These are phyloP conservation scores for Umimayanthus chanpuru DNA, from an alignment of 92 coral and sea anemone species.

Conservation along the genomic window DNA sequence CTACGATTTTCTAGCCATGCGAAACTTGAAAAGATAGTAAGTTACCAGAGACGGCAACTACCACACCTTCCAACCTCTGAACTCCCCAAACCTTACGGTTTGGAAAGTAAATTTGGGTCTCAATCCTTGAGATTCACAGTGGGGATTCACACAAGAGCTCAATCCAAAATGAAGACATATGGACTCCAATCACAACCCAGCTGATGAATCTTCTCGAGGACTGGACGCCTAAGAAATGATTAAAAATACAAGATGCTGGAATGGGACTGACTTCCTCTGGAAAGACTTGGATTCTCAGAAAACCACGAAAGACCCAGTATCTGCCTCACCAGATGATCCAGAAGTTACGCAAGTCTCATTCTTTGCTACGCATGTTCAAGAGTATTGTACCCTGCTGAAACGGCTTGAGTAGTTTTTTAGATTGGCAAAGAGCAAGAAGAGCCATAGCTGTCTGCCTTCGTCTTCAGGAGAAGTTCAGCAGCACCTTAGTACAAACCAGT, in stretches of 20 bases:
- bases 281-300: background rate
- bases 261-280: slow-evolving; percentile 26
- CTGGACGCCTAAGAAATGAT: background rate
- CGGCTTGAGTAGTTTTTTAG: slow-evolving; percentile 1
- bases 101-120: no score
- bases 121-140: no score
- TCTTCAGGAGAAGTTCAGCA: slow-evolving; percentile 6
- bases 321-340: background rate
- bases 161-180: background rate
- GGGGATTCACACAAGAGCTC: no score
- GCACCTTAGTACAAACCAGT: slow-evolving; percentile 10
- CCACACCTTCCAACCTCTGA: no score
- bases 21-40: no score
- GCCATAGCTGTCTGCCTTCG: slow-evolving; percentile 24
- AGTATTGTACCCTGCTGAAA: background rate
- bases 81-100: no score
- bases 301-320: background rate
- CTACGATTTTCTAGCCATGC: no score
- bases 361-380: background rate
- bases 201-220: slow-evolving; percentile 18
- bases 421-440: slow-evolving; percentile 24
- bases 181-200: slow-evolving; percentile 11
- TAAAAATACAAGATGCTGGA: slow-evolving; percentile 30
- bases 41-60: no score
- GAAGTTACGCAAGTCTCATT: slow-evolving; percentile 12